Percentiles rank a stretch among this genome's conserved stretches.
phyloP scores from a whole-genome alignment of 2,797 vertebrate genomes.

The Remorina albescens region DNA sequence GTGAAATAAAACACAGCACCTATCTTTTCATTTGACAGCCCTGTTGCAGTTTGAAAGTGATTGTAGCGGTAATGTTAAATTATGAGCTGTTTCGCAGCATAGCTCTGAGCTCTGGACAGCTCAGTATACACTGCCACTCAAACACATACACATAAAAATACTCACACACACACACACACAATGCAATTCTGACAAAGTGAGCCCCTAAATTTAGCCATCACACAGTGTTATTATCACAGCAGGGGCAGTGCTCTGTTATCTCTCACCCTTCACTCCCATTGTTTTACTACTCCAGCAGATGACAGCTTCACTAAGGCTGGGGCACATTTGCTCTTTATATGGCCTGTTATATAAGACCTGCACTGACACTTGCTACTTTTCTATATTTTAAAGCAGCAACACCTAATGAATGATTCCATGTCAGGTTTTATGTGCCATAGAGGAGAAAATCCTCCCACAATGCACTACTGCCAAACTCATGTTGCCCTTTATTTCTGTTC shows the following conservation, averaged over 20 bases:
- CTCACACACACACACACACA: conserved; percentile 40
- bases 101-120: conserved; percentile 31
- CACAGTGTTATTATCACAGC: conserved; percentile 77
- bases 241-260: conserved; percentile 76
- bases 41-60: conserved; percentile 32
- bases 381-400: conserved; percentile 46
- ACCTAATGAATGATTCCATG: conserved; percentile 60
- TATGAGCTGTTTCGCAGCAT: conserved; percentile 41
- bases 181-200: conserved; percentile 64
- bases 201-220: conserved; percentile 74
- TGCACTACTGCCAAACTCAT: conserved; percentile 1
- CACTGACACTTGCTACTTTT: conserved; percentile 31
- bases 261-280: conserved; percentile 79
- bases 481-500: conserved; percentile 17
- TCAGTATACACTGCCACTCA: conserved; percentile 8
- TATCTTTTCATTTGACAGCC: conserved; percentile 38
- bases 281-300: conserved; percentile 76
- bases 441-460: conserved; percentile 22
- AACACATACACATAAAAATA: conserved; percentile 36
- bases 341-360: conserved; percentile 69
- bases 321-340: conserved; percentile 56
- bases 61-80: conserved; percentile 50
- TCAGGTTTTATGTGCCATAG: conserved; percentile 35
- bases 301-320: conserved; percentile 70
- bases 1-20: conserved; percentile 24